Evolutionary conservation across 1,140 invertebrate genomes (phyloP).

Genomic region (Bombyx mandarina): DNA sequence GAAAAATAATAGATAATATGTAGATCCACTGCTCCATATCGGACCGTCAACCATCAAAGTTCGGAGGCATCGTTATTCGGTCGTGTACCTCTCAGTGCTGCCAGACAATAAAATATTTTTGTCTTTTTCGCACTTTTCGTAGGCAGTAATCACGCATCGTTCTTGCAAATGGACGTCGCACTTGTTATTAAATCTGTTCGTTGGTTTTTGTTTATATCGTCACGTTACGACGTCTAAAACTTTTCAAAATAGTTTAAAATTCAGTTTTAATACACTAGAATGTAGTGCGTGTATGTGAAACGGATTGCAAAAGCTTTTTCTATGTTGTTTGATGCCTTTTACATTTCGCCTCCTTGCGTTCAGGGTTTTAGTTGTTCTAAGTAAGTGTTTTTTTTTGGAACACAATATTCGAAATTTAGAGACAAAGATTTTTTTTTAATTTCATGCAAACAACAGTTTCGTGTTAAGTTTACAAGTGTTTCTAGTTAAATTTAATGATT

Average conservation of each 20-base stretch:
- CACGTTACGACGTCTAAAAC: conserved; percentile 59
- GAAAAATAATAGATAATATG: no score
- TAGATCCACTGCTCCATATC: no score
- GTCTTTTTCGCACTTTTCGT: conserved; percentile 52
- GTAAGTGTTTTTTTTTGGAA: not conserved
- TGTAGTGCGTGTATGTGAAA: conserved; percentile 25
- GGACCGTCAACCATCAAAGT: no score
- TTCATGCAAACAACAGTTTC: no score
- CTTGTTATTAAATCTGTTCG: conserved; percentile 38
- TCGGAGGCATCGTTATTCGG: not conserved
- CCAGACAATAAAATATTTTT: conserved; percentile 46
- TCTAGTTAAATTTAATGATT: no score
- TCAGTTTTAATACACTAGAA: conserved; percentile 37
- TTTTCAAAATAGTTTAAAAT: conserved; percentile 66
- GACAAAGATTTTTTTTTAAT: no score
- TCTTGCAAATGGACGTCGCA: conserved; percentile 61
- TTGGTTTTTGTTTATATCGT: conserved; percentile 66
- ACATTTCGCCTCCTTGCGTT: conserved; percentile 23
- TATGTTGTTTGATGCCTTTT: conserved; percentile 37
- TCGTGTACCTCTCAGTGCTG: conserved; percentile 36
- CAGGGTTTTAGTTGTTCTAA: not conserved
- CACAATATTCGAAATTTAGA: no score
- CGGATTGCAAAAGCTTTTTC: no score
- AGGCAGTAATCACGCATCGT: conserved; percentile 51
- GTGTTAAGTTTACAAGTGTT: no score